A percentile compares a stretch with the other conserved stretches of the same genome.
phyloP scores from a whole-genome alignment of 1,140 invertebrate species.

The Zelostemma sp. region DNA sequence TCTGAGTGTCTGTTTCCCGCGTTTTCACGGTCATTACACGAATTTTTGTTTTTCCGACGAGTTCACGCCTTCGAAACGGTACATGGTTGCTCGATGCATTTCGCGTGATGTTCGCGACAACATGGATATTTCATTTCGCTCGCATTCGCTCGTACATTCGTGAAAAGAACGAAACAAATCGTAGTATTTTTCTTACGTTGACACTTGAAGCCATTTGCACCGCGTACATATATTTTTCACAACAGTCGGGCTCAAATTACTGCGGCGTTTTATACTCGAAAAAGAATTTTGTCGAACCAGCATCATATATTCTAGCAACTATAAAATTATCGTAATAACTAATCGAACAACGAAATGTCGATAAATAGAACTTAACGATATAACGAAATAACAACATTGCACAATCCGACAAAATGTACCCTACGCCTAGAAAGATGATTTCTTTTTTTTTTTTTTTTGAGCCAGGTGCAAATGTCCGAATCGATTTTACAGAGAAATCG shows the following conservation, averaged over 20 bases:
- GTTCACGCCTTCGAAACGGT: no score
- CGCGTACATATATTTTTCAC: neutral
- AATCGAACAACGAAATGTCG: constrained; percentile 5
- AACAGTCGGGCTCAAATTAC: neutral
- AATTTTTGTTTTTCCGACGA: no score
- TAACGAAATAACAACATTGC: constrained; percentile 50
- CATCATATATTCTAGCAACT: neutral
- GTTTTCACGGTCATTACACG: no score
- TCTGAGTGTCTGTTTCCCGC: neutral
- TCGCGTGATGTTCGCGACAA: neutral
- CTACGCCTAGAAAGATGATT: constrained; percentile 9
- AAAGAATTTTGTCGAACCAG: constrained; percentile 6
- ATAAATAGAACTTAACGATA: constrained; percentile 38
- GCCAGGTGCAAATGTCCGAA: constrained; percentile 31
- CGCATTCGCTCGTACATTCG: neutral
- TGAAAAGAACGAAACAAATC: neutral
- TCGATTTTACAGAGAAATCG: neutral
- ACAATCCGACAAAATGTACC: constrained; percentile 27
- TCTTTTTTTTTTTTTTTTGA: neutral
- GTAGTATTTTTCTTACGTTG: neutral
- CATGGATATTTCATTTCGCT: neutral
- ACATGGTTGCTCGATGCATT: neutral
- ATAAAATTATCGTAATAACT: constrained; percentile 10
- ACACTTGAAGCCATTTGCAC: constrained; percentile 1
- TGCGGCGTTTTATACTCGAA: neutral